phyloP scores from a whole-genome alignment of 2,888 invertebrate genomes.

The Lepidocyrtinus sp. region DNA sequence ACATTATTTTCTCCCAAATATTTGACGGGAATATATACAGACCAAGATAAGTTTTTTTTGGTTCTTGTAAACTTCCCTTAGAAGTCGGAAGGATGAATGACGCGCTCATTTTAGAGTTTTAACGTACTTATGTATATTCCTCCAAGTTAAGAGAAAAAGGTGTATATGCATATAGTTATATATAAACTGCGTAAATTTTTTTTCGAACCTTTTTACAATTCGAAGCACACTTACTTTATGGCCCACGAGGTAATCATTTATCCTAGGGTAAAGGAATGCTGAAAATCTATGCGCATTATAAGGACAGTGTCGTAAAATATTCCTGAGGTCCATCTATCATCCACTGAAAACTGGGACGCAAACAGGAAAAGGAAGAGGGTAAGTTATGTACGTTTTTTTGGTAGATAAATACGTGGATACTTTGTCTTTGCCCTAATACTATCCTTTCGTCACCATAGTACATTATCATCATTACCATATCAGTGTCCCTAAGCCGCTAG shows the following conservation, averaged over 20 bases:
- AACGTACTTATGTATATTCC: constrained; percentile 10
- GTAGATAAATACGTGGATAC: neutral
- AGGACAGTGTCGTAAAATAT: neutral
- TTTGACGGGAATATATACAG: neutral
- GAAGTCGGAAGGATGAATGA: neutral
- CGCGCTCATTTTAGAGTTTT: too few relatives aligned
- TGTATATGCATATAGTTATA: constrained; percentile 1
- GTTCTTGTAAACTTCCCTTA: neutral
- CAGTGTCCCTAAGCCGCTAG: neutral
- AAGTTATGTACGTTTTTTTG: constrained; percentile 21
- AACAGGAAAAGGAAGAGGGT: neutral
- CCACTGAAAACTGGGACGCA: neutral
- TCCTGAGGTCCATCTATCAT: constrained; percentile 27
- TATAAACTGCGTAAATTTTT: neutral
- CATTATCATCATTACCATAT: neutral
- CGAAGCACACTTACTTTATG: constrained; percentile 34
- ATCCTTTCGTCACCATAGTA: neutral
- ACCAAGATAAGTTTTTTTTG: neutral
- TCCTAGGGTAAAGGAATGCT: constrained; percentile 3
- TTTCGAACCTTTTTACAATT: constrained; percentile 12
- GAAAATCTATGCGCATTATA: neutral
- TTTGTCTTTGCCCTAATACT: neutral
- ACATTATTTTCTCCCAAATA: too few relatives aligned
- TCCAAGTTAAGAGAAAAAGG: neutral
- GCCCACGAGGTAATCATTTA: constrained; percentile 43